A percentile compares a stretch with the other conserved stretches of the same genome.
Conservation (phyloP, 2,888 invertebrate species). For the Latrodectus elegans region DNA sequence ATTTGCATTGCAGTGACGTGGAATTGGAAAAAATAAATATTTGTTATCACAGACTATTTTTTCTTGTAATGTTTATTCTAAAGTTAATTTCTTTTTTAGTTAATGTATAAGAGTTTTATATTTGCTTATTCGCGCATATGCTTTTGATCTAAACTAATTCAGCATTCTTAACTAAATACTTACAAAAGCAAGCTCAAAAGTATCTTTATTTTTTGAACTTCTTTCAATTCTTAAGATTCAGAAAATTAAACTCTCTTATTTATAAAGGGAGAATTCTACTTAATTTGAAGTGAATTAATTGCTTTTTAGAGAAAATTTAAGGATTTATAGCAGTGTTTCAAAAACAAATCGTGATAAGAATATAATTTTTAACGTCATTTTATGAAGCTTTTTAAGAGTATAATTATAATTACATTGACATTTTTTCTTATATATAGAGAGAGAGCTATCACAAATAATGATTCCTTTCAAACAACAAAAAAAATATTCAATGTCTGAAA, state of each 20-base stretch:
- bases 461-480: no score
- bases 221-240: slow-evolving; percentile 5
- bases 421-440: no score
- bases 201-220: background rate
- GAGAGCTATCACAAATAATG: no score
- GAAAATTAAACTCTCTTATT: slow-evolving; percentile 22
- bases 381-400: no score
- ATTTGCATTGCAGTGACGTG: no score
- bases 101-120: background rate
- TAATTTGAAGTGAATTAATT: slow-evolving; percentile 9
- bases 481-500: no score
- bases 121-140: background rate
- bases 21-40: no score
- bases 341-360: background rate
- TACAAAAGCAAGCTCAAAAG: no score
- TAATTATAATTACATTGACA: no score
- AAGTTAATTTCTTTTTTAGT: background rate
- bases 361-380: no score
- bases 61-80: no score
- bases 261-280: background rate
- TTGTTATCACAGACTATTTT: no score
- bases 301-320: slow-evolving; percentile 9
- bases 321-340: background rate
- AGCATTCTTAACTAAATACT: background rate
- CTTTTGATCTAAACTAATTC: slow-evolving; percentile 40